Evolutionary conservation across 2,888 invertebrate species (phyloP), one percentile per base, ranked within the genome.

Genomic region (Notodonta ziczac): DNA sequence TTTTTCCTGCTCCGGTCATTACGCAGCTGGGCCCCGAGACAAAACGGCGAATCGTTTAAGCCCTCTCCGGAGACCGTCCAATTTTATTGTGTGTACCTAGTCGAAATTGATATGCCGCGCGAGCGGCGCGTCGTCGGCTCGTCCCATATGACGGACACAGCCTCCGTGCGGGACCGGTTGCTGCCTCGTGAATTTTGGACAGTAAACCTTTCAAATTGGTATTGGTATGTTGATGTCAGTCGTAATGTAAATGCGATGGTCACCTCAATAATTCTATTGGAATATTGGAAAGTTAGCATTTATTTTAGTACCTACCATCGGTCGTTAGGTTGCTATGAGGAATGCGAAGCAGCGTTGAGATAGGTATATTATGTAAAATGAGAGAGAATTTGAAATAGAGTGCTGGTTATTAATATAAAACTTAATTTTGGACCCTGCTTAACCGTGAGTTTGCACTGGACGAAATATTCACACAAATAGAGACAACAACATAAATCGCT

Each of bases 41-140:
- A 93, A 93, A 93, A 93, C 92, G 93, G 91, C 91, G 93, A 93
- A 93, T 90, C 93, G 93, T 92, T 93, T 93, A 93, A 93, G 93
- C 91, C 91, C 91, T 91, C 93, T 91, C 90, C 89, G 86, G 91
- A 91, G 93, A 89, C 90, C 91, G 91, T 92, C 89, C 91, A 88
- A 91, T 93, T 93, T 93, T 93, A 93, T 93, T 93, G 93, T 93
- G 87, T 91, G 84, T 89, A 92, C 88, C 90, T 91, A 91, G 87
- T 90, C 76, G 90, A 93, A 93, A 93, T 93, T 93, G 92, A 93
- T 92, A 93, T 93, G 92, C 93, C 79, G 83, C 82, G 84, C 89
- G 87, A 86, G 90, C 85, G 84, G 72, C 81, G 79, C 80, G 84
- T 83, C 85, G 80, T 73, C 83, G 77, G 74, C 80, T 80, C 74